A percentile compares a stretch with the other conserved stretches of the same genome.
Conservation (phyloP, 1,140 invertebrate species). For the Drosophila seguyi region DNA sequence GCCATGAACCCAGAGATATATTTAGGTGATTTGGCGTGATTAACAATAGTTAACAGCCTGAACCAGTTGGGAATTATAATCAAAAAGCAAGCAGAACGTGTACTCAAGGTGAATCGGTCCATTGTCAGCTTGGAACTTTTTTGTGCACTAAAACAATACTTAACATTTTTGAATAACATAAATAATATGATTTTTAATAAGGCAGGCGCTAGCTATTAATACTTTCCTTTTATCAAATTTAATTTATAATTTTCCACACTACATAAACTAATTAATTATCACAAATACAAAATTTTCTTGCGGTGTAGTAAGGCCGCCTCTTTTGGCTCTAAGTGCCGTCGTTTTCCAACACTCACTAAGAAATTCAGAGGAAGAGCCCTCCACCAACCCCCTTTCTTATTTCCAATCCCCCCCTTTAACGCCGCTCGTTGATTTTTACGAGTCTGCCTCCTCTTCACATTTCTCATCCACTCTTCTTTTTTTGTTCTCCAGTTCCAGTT, state of each 20-base stretch:
- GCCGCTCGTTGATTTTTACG: conserved; percentile 70
- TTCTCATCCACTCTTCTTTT: conserved; percentile 37
- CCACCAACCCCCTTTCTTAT: neutral
- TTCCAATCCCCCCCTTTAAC: conserved; percentile 7
- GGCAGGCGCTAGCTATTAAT: neutral
- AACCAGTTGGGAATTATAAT: neutral
- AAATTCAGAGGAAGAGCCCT: conserved; percentile 42
- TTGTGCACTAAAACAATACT: too few relatives aligned
- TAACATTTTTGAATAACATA: neutral
- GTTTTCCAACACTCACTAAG: conserved; percentile 79
- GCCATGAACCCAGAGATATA: too few relatives aligned
- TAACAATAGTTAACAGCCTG: too few relatives aligned
- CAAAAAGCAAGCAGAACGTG: neutral
- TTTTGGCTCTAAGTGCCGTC: conserved; percentile 73
- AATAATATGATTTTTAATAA: neutral
- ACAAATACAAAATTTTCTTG: neutral
- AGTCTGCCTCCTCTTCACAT: conserved; percentile 58
- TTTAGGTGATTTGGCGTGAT: too few relatives aligned
- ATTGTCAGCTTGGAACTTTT: too few relatives aligned
- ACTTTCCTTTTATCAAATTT: neutral
- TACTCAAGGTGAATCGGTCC: too few relatives aligned
- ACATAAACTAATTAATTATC: neutral
- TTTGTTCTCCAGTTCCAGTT: conserved; percentile 30
- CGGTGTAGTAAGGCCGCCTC: conserved; percentile 27
- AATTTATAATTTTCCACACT: neutral